phyloP scores from a whole-genome alignment of 2,797 vertebrate genomes.

The Typhlichthys eigenmanni region DNA sequence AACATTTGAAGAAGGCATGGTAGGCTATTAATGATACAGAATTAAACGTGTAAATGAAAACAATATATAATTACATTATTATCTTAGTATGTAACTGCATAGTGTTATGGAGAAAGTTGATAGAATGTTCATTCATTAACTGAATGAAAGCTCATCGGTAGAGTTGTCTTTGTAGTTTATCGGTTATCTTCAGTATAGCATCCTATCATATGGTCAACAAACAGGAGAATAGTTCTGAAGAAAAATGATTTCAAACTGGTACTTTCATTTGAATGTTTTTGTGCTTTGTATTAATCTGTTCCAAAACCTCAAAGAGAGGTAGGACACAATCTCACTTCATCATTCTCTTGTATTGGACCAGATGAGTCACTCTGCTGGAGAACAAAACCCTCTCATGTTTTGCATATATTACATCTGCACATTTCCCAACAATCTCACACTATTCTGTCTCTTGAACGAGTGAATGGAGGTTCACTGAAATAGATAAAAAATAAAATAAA shows the following conservation, averaged over 20 bases:
- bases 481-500: neutral
- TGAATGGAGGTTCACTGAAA: neutral
- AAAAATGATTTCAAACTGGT: neutral
- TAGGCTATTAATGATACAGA: too few species aligned
- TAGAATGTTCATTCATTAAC: neutral
- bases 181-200: neutral
- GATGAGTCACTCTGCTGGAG: conserved; percentile 13
- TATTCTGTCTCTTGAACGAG: neutral
- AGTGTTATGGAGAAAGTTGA: too few species aligned
- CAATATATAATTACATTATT: too few species aligned
- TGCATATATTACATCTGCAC: conserved; percentile 32
- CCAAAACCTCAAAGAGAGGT: neutral
- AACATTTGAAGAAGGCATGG: too few species aligned
- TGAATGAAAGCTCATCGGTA: neutral
- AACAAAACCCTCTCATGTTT: conserved; percentile 25
- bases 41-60: too few species aligned
- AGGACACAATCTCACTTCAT: conserved; percentile 20
- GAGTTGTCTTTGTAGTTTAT: neutral
- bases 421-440: conserved; percentile 12
- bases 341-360: conserved; percentile 19
- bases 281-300: neutral
- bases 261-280: conserved; percentile 2
- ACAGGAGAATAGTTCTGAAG: conserved; percentile 1
- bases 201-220: neutral
- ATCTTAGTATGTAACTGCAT: too few species aligned